phyloP scores from a whole-genome alignment of 1,140 invertebrate species.

The Drosophila fuyamai region DNA sequence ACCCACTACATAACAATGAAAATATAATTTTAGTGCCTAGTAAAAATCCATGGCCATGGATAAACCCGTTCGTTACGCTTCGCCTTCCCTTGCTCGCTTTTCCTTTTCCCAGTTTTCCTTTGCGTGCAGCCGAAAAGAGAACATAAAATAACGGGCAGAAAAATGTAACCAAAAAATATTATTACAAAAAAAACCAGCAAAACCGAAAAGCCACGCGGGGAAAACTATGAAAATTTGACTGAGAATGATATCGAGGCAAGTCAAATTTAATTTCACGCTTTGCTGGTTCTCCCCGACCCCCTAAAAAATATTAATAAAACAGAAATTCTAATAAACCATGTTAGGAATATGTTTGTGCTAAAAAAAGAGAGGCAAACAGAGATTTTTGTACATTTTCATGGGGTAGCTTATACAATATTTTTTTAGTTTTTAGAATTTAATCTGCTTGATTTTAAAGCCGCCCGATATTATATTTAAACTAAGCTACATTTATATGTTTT shows the following conservation, averaged over 20 bases:
- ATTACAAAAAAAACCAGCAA: slow-evolving; percentile 24
- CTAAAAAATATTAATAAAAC: slow-evolving; percentile 42
- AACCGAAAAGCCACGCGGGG: not conserved
- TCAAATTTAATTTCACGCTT: slow-evolving; percentile 84
- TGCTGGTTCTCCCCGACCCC: slow-evolving; percentile 38
- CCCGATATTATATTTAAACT: no score
- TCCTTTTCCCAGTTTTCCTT: slow-evolving; percentile 32
- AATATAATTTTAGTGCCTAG: slow-evolving; percentile 77
- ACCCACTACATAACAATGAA: slow-evolving; percentile 67
- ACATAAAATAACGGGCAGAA: slow-evolving; percentile 40
- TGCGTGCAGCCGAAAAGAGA: slow-evolving; percentile 52
- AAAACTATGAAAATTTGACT: slow-evolving; percentile 56
- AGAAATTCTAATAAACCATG: slow-evolving; percentile 50
- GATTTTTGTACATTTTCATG: not conserved
- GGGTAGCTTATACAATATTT: not conserved
- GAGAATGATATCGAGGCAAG: slow-evolving; percentile 65
- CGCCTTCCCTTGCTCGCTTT: slow-evolving; percentile 28
- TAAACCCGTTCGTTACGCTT: slow-evolving; percentile 70
- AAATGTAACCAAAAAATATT: slow-evolving; percentile 24
- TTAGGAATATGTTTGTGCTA: not conserved
- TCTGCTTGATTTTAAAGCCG: no score
- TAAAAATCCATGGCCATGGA: slow-evolving; percentile 74
- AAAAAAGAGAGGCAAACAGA: not conserved
- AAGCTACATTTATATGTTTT: no score
- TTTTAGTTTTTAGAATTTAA: not conserved